These are phyloP conservation scores for Zaprionus capensis DNA, from an alignment of 1,140 invertebrate genomes.

Conservation along the genomic window DNA sequence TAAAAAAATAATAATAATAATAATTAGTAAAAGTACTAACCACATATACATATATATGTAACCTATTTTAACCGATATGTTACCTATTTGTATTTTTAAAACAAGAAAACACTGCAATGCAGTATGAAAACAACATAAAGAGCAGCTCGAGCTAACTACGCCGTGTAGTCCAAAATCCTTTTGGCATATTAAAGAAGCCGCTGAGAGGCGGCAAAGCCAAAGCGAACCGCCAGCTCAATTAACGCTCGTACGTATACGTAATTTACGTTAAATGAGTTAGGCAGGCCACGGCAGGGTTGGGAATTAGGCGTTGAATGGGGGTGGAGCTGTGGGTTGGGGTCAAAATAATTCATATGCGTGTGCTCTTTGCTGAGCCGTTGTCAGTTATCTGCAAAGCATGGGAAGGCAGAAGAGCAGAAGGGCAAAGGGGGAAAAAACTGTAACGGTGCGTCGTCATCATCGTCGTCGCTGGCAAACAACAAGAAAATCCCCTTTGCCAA, in stretches of 20 bases:
- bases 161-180: neutral
- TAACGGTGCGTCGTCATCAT: conserved; percentile 47
- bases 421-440: conserved; percentile 44
- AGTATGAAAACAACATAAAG: neutral
- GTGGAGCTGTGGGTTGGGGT: neutral
- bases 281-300: neutral
- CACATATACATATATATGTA: too few relatives aligned
- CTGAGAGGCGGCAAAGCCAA: neutral
- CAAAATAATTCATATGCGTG: conserved; percentile 25
- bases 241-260: conserved; percentile 36
- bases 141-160: neutral
- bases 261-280: conserved; percentile 41
- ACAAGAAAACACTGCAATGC: accelerated
- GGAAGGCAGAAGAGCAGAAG: conserved; percentile 30
- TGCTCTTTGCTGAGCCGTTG: conserved; percentile 41
- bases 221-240: conserved; percentile 19
- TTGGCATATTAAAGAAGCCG: conserved; percentile 2
- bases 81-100: too few relatives aligned
- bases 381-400: conserved; percentile 72
- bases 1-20: too few relatives aligned
- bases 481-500: conserved; percentile 76
- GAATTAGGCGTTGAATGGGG: neutral
- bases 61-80: too few relatives aligned
- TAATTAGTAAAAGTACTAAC: too few relatives aligned
- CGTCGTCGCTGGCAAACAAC: conserved; percentile 59